A percentile compares a stretch with the other conserved stretches of the same genome.
These are phyloP conservation scores for Ashinkailepas kermadecensis DNA, from an alignment of 2,888 invertebrate species.

Conservation along the genomic window DNA sequence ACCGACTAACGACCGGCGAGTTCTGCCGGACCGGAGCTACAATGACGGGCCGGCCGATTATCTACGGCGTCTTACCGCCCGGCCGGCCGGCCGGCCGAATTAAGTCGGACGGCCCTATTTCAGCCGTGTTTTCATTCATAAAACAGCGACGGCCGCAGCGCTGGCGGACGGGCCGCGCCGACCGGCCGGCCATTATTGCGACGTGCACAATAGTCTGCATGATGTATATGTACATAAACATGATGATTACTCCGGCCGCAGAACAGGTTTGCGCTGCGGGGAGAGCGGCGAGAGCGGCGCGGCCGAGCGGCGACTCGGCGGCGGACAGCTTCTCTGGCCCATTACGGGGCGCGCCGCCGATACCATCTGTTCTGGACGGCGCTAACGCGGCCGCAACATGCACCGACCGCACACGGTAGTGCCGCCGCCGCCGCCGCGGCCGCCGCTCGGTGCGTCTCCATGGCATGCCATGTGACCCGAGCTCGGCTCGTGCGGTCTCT, in stretches of 20 bases:
- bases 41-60: too few species aligned
- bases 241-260: background rate
- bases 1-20: too few species aligned
- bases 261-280: background rate
- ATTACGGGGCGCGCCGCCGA: background rate
- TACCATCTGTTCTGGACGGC: background rate
- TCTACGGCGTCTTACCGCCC: too few species aligned
- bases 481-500: too few species aligned
- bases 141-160: background rate
- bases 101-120: background rate
- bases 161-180: background rate
- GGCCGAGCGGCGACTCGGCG: background rate
- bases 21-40: too few species aligned
- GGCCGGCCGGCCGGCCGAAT: background rate
- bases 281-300: background rate
- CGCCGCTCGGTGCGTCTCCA: background rate
- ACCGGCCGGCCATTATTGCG: background rate
- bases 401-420: background rate
- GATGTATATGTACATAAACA: conserved; percentile 20
- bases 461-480: too few species aligned
- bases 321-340: background rate
- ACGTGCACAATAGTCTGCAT: conserved; percentile 5
- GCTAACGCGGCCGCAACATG: background rate
- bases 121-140: conserved; percentile 11
- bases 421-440: background rate